phyloP scores from a whole-genome alignment of 2,113 vertebrate species.

The Pimephales promelas region DNA sequence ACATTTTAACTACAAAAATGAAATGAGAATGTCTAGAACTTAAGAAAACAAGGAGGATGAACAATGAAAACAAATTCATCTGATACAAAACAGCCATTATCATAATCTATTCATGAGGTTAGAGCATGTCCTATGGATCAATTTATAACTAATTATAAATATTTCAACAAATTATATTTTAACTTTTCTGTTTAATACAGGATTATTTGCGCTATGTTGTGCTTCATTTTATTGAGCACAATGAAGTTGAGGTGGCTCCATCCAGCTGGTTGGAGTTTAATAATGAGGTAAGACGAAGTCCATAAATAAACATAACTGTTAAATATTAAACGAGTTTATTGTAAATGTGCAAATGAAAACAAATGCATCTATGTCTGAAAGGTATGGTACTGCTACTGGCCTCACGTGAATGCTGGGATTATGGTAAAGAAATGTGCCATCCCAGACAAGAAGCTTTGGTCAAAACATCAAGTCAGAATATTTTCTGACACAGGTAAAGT shows the following conservation, averaged over 20 bases:
- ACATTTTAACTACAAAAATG: too few relatives aligned
- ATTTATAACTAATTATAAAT: neutral
- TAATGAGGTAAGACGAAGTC: neutral
- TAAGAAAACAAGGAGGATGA: neutral
- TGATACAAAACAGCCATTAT: too few relatives aligned
- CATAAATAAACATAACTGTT: too few relatives aligned
- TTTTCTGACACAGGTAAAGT: constrained; percentile 14
- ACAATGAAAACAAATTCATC: neutral
- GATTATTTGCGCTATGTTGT: too few relatives aligned
- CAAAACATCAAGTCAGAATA: neutral
- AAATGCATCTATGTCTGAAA: neutral
- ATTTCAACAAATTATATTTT: too few relatives aligned
- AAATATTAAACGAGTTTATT: too few relatives aligned
- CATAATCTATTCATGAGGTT: neutral
- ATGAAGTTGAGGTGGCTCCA: too few relatives aligned
- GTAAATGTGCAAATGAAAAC: too few relatives aligned
- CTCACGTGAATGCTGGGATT: neutral
- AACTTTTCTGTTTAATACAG: too few relatives aligned
- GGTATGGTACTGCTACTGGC: neutral
- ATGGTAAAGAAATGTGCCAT: neutral
- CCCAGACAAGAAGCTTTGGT: neutral
- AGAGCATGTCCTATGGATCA: neutral
- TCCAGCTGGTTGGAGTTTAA: too few relatives aligned
- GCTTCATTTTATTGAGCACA: too few relatives aligned
- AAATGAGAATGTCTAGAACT: too few relatives aligned